These are phyloP conservation scores for Callyntrura guangdongensis DNA, from an alignment of 2,888 invertebrate genomes.

Conservation along the genomic window DNA sequence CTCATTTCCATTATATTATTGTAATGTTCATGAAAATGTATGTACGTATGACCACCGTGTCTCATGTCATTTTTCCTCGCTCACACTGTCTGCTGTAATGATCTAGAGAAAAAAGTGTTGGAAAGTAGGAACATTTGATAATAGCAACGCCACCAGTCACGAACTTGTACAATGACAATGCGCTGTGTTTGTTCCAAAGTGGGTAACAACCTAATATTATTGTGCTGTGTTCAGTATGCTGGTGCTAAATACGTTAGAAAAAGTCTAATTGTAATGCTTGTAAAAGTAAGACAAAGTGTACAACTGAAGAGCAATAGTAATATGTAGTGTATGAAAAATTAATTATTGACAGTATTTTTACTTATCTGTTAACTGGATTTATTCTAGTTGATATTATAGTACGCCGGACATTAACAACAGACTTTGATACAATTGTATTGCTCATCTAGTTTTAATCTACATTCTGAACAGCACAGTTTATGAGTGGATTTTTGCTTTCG, in stretches of 20 bases:
- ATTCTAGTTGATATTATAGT: no score
- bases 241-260: no score
- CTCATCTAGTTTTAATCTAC: background rate
- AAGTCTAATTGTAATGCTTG: no score
- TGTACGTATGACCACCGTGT: conserved; percentile 46
- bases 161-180: background rate
- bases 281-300: no score
- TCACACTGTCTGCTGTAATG: conserved; percentile 4
- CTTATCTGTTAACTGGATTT: no score
- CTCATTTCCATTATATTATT: background rate
- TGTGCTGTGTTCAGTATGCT: no score
- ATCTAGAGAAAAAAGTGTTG: conserved; percentile 33
- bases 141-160: background rate
- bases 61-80: conserved; percentile 55
- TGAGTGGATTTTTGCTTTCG: background rate
- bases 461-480: background rate
- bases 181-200: no score
- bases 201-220: no score
- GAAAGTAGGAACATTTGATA: background rate
- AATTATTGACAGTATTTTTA: no score
- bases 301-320: no score
- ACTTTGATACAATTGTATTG: background rate
- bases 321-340: no score
- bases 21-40: conserved; percentile 48
- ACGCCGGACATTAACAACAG: no score